These are phyloP conservation scores for Drosophila asahinai DNA, from an alignment of 1,140 invertebrate genomes.

Conservation along the genomic window DNA sequence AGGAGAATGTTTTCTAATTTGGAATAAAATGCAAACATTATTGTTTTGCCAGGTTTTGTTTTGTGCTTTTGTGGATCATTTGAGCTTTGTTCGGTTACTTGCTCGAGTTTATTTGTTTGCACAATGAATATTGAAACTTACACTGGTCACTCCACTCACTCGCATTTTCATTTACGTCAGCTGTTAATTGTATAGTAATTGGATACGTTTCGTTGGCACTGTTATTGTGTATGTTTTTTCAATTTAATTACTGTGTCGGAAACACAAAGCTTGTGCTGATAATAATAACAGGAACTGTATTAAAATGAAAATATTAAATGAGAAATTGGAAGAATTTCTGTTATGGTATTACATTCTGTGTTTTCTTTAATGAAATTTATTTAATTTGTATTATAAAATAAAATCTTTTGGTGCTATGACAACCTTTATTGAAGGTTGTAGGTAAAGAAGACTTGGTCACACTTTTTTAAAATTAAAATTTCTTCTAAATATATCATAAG, in stretches of 20 bases:
- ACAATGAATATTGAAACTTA: slow-evolving; percentile 7
- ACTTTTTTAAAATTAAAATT: no score
- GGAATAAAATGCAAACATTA: slow-evolving; percentile 45
- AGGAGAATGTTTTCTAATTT: slow-evolving; percentile 43
- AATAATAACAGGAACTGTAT: not conserved
- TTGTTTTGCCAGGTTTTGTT: slow-evolving; percentile 24
- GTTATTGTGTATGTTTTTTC: not conserved
- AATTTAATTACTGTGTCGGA: not conserved
- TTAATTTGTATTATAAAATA: no score
- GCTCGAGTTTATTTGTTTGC: slow-evolving; percentile 1
- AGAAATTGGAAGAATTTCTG: not conserved
- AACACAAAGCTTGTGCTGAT: not conserved
- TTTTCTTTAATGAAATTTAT: no score
- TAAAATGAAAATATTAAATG: not conserved
- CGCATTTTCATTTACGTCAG: not conserved
- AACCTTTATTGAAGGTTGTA: no score
- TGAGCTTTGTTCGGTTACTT: slow-evolving; percentile 9
- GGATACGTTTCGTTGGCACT: not conserved
- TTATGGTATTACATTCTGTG: not conserved
- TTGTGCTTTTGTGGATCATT: slow-evolving; percentile 31
- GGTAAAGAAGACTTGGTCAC: no score
- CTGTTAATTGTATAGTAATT: not conserved
- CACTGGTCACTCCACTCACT: not conserved
- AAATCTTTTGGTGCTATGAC: no score
- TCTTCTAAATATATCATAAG: no score